Conservation (phyloP, 2,113 vertebrate species). For the Thymallus thymallus region DNA sequence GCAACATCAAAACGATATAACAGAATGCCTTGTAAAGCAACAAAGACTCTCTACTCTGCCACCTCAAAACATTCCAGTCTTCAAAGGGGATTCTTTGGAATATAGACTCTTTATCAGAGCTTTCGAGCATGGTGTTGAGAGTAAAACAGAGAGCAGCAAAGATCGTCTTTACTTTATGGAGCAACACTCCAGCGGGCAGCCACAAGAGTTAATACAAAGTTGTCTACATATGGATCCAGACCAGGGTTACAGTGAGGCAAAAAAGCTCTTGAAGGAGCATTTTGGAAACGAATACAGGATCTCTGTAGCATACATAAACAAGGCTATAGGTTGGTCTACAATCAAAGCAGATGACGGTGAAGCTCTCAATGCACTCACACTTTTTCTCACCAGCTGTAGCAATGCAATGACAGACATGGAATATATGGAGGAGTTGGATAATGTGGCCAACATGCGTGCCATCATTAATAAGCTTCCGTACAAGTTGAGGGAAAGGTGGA, state of each 20-base stretch:
- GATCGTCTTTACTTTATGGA: no score
- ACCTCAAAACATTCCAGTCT: no score
- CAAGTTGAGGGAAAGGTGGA: slow-evolving; percentile 27
- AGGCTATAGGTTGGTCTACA: slow-evolving; percentile 13
- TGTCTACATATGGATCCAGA: slow-evolving; percentile 17
- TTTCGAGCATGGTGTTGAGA: no score
- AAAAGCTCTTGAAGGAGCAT: slow-evolving; percentile 17
- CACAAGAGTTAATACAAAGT: no score
- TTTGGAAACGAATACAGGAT: slow-evolving; percentile 18
- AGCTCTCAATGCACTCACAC: slow-evolving; percentile 1
- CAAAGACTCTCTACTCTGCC: no score
- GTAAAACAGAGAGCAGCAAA: no score
- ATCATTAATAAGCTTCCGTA: slow-evolving; percentile 14
- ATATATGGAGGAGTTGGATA: slow-evolving; percentile 31
- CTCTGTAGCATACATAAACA: slow-evolving; percentile 14
- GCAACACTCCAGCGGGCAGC: no score
- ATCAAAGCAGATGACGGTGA: slow-evolving; percentile 19
- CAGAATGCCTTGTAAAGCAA: no score
- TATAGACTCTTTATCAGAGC: no score
- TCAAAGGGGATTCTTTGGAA: no score
- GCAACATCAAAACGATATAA: no score
- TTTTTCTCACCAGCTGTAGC: slow-evolving; percentile 1
- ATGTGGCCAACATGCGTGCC: background rate
- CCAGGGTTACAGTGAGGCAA: slow-evolving; percentile 11
- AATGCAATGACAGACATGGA: slow-evolving; percentile 5